Evolutionary conservation across 2,797 vertebrate genomes (phyloP).

Genomic region (Hippoglossus hippoglossus): DNA sequence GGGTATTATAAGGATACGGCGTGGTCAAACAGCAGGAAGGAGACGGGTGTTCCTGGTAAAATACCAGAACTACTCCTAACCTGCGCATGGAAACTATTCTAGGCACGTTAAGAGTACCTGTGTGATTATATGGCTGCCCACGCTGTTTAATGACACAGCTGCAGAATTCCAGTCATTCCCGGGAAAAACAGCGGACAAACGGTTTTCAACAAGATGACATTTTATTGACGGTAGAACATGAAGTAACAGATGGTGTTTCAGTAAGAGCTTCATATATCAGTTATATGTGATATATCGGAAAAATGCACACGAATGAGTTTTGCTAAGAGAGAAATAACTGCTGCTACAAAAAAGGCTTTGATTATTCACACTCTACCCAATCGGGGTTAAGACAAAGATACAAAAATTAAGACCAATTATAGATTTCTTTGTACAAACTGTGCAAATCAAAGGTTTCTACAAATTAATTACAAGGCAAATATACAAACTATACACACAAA

Average conservation of each 20-base stretch:
- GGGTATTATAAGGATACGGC: background rate
- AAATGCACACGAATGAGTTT: constrained; percentile 34
- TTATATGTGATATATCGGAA: constrained; percentile 26
- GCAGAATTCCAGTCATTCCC: constrained; percentile 45
- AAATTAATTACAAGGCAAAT: constrained; percentile 66
- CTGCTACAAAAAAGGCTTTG: constrained; percentile 72
- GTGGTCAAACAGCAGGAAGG: constrained; percentile 20
- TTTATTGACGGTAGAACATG: constrained; percentile 70
- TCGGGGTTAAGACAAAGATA: constrained; percentile 70
- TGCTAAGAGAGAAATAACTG: constrained; percentile 35
- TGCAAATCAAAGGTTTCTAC: constrained; percentile 80
- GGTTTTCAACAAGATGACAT: constrained; percentile 45
- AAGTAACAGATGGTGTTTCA: constrained; percentile 55
- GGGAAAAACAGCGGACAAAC: constrained; percentile 36
- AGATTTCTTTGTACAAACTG: constrained; percentile 73
- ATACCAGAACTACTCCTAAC: constrained; percentile 44
- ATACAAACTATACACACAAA: constrained; percentile 66
- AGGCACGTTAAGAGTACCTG: constrained; percentile 52
- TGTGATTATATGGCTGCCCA: constrained; percentile 52
- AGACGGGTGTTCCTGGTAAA: constrained; percentile 46
- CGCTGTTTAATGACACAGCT: constrained; percentile 39
- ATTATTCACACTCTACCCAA: constrained; percentile 67
- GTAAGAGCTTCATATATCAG: constrained; percentile 52
- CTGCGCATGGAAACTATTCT: constrained; percentile 59
- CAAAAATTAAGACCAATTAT: constrained; percentile 76